Conservation (phyloP, 2,797 vertebrate genomes). For the Lepus townsendii region DNA sequence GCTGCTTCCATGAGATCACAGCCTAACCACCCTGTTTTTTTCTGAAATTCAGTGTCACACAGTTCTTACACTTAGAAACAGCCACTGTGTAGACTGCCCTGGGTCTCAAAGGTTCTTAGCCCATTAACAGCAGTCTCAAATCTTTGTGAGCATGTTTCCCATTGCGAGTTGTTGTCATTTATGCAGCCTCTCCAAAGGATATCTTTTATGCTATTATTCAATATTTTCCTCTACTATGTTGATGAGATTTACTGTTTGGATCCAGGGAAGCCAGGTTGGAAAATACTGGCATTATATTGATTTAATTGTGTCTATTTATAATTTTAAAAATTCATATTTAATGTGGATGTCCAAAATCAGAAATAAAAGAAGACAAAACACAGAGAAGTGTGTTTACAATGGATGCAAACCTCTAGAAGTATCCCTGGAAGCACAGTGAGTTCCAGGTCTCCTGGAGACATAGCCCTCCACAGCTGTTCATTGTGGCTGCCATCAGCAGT, state of each 20-base stretch:
- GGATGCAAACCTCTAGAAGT: neutral
- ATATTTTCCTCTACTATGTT: neutral
- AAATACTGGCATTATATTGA: neutral
- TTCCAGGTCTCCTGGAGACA: neutral
- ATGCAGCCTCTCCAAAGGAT: constrained; percentile 19
- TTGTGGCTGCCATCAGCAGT: neutral
- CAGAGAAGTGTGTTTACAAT: neutral
- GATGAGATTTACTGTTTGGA: neutral
- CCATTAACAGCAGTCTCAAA: neutral
- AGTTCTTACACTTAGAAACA: neutral
- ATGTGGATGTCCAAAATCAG: constrained; percentile 37
- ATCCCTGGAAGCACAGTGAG: neutral
- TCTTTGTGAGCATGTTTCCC: neutral
- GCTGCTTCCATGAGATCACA: neutral
- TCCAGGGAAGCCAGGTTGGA: neutral
- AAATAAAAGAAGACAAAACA: constrained; percentile 48
- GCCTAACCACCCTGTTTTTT: neutral
- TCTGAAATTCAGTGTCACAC: neutral
- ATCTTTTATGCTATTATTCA: neutral
- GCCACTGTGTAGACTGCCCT: neutral
- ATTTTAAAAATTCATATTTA: neutral
- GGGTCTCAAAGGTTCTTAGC: neutral
- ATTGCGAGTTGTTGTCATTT: neutral
- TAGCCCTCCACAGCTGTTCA: neutral
- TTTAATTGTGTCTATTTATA: constrained; percentile 24